A percentile compares a stretch with the other conserved stretches of the same genome.
Conservation (phyloP, 2,888 invertebrate genomes). For the Suillia variegata region DNA sequence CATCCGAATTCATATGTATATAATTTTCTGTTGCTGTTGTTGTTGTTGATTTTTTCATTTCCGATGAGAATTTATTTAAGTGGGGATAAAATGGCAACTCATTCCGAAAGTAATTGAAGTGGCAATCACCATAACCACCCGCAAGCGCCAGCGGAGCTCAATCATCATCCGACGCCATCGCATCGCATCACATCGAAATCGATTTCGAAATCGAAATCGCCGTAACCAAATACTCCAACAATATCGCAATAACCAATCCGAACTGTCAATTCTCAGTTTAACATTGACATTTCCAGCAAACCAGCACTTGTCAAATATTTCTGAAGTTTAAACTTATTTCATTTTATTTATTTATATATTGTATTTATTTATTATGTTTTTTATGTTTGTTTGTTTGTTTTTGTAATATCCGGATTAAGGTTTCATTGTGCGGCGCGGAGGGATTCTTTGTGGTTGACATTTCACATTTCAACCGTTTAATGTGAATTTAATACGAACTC, state of each 20-base stretch:
- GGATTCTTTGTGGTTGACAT: too few species aligned
- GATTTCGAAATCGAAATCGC: not conserved
- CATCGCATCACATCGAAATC: too few species aligned
- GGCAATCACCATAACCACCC: not conserved
- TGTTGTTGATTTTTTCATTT: not conserved
- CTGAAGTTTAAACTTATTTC: not conserved
- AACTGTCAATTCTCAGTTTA: not conserved
- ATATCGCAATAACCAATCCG: not conserved
- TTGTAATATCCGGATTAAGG: too few species aligned
- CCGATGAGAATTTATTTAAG: not conserved
- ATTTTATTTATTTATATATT: too few species aligned
- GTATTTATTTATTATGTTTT: too few species aligned
- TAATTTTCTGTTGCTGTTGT: too few species aligned
- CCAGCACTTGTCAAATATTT: not conserved
- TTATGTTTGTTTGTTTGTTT: too few species aligned
- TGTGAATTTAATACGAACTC: too few species aligned
- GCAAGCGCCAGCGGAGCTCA: not conserved
- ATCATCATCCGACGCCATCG: too few species aligned
- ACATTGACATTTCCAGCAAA: not conserved
- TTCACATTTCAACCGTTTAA: too few species aligned
- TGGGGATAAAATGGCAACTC: not conserved
- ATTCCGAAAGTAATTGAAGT: not conserved
- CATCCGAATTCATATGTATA: not conserved
- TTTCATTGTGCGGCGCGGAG: too few species aligned
- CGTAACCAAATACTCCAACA: not conserved